phyloP scores from a whole-genome alignment of 2,113 vertebrate genomes.

The Mystacornis crossleyi region DNA sequence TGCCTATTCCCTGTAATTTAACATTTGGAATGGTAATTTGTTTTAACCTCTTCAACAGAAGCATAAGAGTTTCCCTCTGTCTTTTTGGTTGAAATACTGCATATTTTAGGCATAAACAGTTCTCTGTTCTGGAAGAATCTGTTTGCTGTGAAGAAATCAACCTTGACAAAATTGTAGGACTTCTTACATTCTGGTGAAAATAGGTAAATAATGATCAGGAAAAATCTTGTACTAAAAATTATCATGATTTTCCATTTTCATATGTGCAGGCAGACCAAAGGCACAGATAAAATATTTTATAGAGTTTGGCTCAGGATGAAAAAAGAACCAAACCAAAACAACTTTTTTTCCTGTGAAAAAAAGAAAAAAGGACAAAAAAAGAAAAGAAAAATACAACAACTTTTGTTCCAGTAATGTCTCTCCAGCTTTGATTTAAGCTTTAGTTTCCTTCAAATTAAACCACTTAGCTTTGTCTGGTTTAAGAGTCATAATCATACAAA shows the following conservation, averaged over 20 bases:
- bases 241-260: background rate
- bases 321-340: conserved; percentile 28
- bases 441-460: conserved; percentile 45
- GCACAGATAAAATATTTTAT: conserved; percentile 15
- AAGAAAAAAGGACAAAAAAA: background rate
- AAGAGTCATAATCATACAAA: conserved; percentile 11
- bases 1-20: conserved; percentile 1
- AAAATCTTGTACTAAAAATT: background rate
- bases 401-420: conserved; percentile 15
- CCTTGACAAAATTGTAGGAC: background rate
- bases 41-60: conserved; percentile 3
- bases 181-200: background rate
- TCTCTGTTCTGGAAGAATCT: background rate
- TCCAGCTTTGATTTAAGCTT: conserved; percentile 46
- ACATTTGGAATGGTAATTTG: conserved; percentile 3
- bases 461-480: conserved; percentile 43
- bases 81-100: background rate
- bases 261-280: background rate
- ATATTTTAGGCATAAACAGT: background rate
- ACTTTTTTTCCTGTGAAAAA: background rate
- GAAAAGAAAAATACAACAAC: background rate
- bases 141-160: background rate
- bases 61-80: background rate
- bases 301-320: conserved; percentile 29
- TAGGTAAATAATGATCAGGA: background rate